Evolutionary conservation across 1,140 invertebrate species (phyloP).

Genomic region (Zaprionus taronus): DNA sequence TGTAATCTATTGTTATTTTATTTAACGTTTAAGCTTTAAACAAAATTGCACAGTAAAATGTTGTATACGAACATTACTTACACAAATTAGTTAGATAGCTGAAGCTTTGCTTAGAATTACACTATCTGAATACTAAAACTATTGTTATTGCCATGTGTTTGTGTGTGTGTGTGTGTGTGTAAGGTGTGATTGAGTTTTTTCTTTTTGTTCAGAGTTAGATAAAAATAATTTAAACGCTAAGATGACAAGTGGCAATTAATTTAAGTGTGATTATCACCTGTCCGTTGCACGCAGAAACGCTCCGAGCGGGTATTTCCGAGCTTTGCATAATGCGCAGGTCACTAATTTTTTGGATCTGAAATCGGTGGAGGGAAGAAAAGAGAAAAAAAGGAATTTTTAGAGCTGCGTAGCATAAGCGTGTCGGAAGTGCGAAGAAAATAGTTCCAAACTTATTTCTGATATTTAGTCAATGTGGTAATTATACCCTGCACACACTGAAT

Average conservation of each 20-base stretch:
- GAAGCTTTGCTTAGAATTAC: conserved; percentile 32
- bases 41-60: conserved; percentile 64
- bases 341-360: conserved; percentile 80
- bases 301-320: conserved; percentile 69
- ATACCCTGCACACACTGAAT: not conserved
- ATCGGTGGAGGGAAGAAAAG: conserved; percentile 14
- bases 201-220: conserved; percentile 58
- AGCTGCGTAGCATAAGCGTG: conserved; percentile 54
- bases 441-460: not conserved
- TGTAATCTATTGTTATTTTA: conserved; percentile 23
- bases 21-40: conserved; percentile 46
- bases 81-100: conserved; percentile 36
- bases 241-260: conserved; percentile 83
- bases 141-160: conserved; percentile 23
- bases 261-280: conserved; percentile 82
- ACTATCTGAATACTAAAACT: conserved; percentile 21
- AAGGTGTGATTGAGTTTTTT: conserved; percentile 8
- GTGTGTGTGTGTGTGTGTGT: conserved; percentile 26
- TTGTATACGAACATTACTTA: conserved; percentile 26
- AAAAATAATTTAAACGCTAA: conserved; percentile 82
- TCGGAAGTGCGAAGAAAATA: conserved; percentile 28
- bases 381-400: conserved; percentile 30
- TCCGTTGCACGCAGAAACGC: conserved; percentile 57
- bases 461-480: conserved; percentile 3
- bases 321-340: conserved; percentile 56